phyloP scores from a whole-genome alignment of 2,797 vertebrate genomes.

The Crocodylus rhombifer region DNA sequence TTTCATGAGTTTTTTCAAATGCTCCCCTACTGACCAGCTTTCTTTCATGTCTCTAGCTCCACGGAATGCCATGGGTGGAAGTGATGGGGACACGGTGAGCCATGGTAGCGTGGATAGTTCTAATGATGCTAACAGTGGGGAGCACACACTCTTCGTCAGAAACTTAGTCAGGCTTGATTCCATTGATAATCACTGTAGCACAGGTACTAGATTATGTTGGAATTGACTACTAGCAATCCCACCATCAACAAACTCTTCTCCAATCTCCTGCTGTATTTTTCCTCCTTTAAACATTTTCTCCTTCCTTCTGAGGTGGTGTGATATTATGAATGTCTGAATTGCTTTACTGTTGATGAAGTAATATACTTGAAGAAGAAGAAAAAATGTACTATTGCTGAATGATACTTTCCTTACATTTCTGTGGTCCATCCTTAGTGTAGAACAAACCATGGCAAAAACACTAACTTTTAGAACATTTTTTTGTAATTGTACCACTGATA shows the following conservation, averaged over 20 bases:
- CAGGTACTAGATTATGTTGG: conserved; percentile 86
- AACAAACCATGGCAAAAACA: background rate
- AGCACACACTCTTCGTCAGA: conserved; percentile 86
- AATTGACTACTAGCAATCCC: conserved; percentile 70
- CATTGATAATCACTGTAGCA: conserved; percentile 85
- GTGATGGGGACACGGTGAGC: conserved; percentile 90
- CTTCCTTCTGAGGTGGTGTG: conserved; percentile 10
- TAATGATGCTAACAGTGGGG: conserved; percentile 88
- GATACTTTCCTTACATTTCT: background rate
- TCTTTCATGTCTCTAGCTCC: conserved; percentile 80
- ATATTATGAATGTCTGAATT: background rate
- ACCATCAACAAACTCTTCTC: conserved; percentile 9
- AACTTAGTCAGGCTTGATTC: conserved; percentile 85
- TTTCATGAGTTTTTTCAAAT: conserved; percentile 24
- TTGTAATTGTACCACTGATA: background rate
- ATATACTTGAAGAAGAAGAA: background rate
- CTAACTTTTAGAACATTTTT: background rate
- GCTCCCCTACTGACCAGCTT: conserved; percentile 66
- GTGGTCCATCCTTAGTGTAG: background rate
- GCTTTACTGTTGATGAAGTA: background rate
- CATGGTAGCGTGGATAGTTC: conserved; percentile 91
- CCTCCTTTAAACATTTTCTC: background rate
- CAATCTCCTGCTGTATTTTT: conserved; percentile 35
- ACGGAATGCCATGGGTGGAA: conserved; percentile 77
- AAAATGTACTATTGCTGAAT: background rate